Base-by-base conservation (phyloP, 2,797 vertebrate genomes). In the Halcyon chelicuti region DNA sequence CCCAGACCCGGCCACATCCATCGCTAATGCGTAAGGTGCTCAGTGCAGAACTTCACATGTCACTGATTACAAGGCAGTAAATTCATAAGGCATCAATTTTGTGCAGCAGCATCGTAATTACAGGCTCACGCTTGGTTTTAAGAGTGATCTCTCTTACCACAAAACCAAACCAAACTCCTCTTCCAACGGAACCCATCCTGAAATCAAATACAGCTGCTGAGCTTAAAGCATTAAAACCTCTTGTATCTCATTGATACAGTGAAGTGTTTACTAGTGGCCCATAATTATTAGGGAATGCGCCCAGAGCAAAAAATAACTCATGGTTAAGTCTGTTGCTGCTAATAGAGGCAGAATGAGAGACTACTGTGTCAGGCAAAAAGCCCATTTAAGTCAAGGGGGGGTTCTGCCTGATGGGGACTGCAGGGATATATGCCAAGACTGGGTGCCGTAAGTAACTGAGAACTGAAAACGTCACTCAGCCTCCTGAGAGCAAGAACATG, bases 371-470 rank as follows among this genome's bases (percentile, higher is more conserved):
- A 86, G 70, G 85, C 91, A 91, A 88, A 88, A 92, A 83, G 72
- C 51, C 62, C 87, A 72, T 62, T 77, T 80, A 86, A 81, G 67
- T 88, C 0, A 0, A 22, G 20, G 20, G 73, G 18, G 31, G 28
- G 35, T 96, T 96, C 90, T 93, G 65, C 68, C 68, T 86, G 37
- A 67, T 47, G 65, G 23, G 84, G 58, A 66, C 75, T 90, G 58
- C 58, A 78, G 54, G 71, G 84, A 85, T 51, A 82, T n/a, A 58
- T 63, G 80, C 62, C 83, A 92, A 80, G 37, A 83, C 22, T 55
- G 33, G 19, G 33, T n/a, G 22, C 58, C 47, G 16, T 60, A 58
- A 95, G 83, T 37, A 73, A 82, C 16, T 42, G 16, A 42, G 21
- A 40, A 80, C 54, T 40, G 46, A 88, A 63, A 92, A 83, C 6